Evolutionary conservation across 2,888 invertebrate genomes (phyloP).

Genomic region (Oconnorella tubifera): DNA sequence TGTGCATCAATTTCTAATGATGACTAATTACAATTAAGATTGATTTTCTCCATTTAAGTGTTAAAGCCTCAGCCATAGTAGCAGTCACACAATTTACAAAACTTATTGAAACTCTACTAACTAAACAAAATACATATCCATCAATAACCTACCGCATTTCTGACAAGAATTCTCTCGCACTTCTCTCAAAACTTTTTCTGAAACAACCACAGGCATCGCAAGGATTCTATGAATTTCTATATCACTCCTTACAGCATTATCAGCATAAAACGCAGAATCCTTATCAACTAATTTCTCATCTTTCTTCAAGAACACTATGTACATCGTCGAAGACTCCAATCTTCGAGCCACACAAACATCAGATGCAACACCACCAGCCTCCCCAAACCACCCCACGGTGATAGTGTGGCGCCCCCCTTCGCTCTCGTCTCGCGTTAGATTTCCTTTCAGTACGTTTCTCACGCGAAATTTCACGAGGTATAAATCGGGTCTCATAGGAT

Average conservation of each 20-base stretch:
- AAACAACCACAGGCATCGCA: conserved; percentile 2
- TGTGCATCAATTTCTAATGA: too few relatives aligned
- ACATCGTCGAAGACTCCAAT: not conserved
- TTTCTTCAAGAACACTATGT: not conserved
- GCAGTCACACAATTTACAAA: too few relatives aligned
- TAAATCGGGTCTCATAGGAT: not conserved
- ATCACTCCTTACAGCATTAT: not conserved
- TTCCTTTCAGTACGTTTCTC: conserved; percentile 7
- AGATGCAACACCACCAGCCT: not conserved
- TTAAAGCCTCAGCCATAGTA: too few relatives aligned
- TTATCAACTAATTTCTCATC: not conserved
- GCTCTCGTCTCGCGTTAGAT: not conserved
- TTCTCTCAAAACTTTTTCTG: not conserved
- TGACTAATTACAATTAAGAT: too few relatives aligned
- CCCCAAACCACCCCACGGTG: not conserved
- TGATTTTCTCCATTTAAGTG: too few relatives aligned
- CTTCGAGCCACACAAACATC: not conserved
- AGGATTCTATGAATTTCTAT: not conserved
- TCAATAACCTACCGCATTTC: conserved; percentile 16
- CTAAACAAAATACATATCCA: too few relatives aligned
- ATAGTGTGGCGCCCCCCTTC: not conserved
- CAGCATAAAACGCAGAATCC: not conserved
- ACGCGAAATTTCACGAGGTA: conserved; percentile 10
- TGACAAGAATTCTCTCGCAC: conserved; percentile 10
- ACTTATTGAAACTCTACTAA: too few relatives aligned